Evolutionary conservation across 2,113 vertebrate genomes (phyloP).

Genomic region (Rhinopithecus roxellana): DNA sequence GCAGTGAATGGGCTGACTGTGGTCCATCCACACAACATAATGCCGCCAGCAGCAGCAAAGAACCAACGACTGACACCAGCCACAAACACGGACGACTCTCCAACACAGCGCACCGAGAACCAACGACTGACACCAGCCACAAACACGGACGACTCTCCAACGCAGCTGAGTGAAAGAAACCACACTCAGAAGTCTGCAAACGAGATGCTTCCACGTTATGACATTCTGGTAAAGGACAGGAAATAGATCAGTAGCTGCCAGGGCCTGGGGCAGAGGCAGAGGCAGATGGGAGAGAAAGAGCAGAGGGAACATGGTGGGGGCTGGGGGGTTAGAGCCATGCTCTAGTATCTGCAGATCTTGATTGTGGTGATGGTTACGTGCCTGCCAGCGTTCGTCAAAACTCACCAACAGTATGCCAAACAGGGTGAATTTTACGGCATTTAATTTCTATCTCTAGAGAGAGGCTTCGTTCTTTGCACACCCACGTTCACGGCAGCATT

Average conservation of each 20-base stretch:
- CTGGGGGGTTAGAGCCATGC: accelerated
- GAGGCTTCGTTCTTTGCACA: neutral
- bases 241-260: accelerated
- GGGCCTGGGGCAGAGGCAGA: neutral
- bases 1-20: accelerated
- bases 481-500: accelerated
- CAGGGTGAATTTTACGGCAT: accelerated
- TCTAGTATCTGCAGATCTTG: neutral
- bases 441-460: no score
- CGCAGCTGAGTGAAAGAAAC: accelerated
- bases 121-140: accelerated
- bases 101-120: accelerated
- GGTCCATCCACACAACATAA: accelerated
- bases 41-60: neutral
- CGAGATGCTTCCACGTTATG: accelerated
- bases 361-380: accelerated
- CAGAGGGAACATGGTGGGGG: neutral
- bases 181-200: accelerated
- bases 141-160: accelerated
- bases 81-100: accelerated
- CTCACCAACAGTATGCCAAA: accelerated
- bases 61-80: accelerated
- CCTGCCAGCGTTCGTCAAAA: neutral
- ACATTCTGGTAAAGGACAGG: neutral
- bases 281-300: neutral